Evolutionary conservation across 2,888 invertebrate genomes (phyloP), one percentile per base, ranked within the genome.

Genomic region (Nomada ruficornis): DNA sequence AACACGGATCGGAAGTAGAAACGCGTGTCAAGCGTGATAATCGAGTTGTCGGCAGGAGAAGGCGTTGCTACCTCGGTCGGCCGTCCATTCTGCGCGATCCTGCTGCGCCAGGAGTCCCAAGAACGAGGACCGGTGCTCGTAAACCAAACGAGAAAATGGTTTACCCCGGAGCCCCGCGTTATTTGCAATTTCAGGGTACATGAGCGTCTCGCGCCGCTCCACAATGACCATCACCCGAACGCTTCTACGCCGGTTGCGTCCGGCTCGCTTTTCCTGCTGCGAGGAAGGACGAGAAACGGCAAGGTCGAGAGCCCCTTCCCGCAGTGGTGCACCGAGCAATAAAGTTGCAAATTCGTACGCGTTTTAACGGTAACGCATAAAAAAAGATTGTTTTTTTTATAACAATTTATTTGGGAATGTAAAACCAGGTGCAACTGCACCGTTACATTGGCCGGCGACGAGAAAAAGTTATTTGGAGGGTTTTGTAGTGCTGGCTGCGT

Each of bases 121-220:
- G 65, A 50, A 60, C 23, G 55, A 23, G 59, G 52, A 63, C 60
- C 26, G 23, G n/a, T 44, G 42, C 55, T 82, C 77, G 72, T 79
- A 82, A 89, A 89, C 71, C 80, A 77, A 88, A 82, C 85, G 83
- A 72, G 80, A 62, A 76, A 29, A 70, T 80, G 87, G 90, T 89
- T 88, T 87, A 85, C 86, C 84, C 83, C 47, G 67, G 60, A 72
- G 65, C 42, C 71, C 69, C 69, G 87, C 77, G 89, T 91, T 91
- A 91, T 88, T 83, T 88, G 90, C 89, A 91, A 92, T 93, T 93
- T 92, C 89, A 89, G 90, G 90, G 87, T 90, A 90, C 86, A 92
- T 91, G 91, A 92, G 89, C 90, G 89, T 80, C 88, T 90, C 91
- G 78, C 90, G 73, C 86, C 89, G 68, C 85, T 86, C 74, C 54